phyloP scores from a whole-genome alignment of 2,113 vertebrate species.

The Limnothrissa miodon region DNA sequence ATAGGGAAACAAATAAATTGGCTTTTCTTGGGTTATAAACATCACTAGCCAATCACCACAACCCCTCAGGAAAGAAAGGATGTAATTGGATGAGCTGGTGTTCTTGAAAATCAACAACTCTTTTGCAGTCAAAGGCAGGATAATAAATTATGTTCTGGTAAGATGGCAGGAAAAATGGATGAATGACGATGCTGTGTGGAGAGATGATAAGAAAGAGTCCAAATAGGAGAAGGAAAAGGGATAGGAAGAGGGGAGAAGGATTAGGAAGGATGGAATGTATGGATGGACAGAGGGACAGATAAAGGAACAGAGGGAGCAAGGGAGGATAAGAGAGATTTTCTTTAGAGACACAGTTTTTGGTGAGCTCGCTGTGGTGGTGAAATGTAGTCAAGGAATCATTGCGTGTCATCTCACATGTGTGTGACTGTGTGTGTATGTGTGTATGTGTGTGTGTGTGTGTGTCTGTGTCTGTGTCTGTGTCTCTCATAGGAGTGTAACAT shows the following conservation, averaged over 20 bases:
- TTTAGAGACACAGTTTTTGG: neutral
- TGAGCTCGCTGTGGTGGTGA: neutral
- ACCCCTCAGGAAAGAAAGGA: too few relatives aligned
- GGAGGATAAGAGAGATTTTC: neutral
- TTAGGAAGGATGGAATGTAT: neutral
- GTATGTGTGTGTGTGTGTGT: conserved; percentile 15
- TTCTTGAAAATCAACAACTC: too few relatives aligned
- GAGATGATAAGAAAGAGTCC: neutral
- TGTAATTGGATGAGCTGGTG: too few relatives aligned
- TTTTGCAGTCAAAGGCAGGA: too few relatives aligned
- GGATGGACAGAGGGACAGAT: neutral
- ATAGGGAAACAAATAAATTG: too few relatives aligned
- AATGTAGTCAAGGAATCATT: neutral
- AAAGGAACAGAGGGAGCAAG: neutral
- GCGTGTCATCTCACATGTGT: neutral
- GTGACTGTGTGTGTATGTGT: neutral
- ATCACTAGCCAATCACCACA: too few relatives aligned
- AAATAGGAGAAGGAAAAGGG: neutral
- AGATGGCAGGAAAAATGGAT: neutral
- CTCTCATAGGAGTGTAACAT: conserved; percentile 78
- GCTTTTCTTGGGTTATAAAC: too few relatives aligned
- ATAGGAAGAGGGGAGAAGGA: neutral
- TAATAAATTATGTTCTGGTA: neutral
- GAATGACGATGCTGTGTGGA: neutral
- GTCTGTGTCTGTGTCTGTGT: conserved; percentile 28